Base-by-base conservation (phyloP, 2,113 vertebrate species). In the Cyanistes caeruleus region DNA sequence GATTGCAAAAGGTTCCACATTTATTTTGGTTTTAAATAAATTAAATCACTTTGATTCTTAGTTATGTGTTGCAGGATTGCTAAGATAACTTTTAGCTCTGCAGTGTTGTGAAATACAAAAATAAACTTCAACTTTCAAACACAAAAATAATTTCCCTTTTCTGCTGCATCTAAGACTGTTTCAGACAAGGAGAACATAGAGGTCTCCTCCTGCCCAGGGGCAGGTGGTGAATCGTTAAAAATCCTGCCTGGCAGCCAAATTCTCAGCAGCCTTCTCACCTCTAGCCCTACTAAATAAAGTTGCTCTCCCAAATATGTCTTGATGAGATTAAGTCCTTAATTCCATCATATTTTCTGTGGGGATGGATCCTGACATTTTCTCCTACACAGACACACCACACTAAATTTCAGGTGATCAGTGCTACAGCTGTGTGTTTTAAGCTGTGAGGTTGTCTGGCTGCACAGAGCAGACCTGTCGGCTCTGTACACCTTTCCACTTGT, bases 11-110 rank as follows among this genome's bases (percentile, higher is more conserved):
- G 65, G 82, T 93, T 94, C 51, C 82, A 74, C 87, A 72, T 93
- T 96, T 93, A 88, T 92, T 92, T 90, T 88, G 72, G 13, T 94
- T 90, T 93, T 27, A 77, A 95, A 92, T 94, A 84, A 94, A 92
- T 94, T 91, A 72, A 94, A 72, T 90, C 64, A 46, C 69, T 96
- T 93, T 89, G 92, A 92, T 87, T 81, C 64, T 69, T 80, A 94
- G 83, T 95, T 90, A 69, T 51, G 41, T 73, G 31, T 90, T 86
- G 85, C 88, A 60, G 83, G 93, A 72, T 67, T 87, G 88, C 86
- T 78, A 58, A 68, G 85, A 83, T 92, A 85, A 90, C 89, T 95
- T 90, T 11, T 78, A 84, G 75, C 81, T 94, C 83, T 89, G 60
- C 62, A 69, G 44, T 10, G 46, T 33, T 89, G 52, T 84, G 78